phyloP scores from a whole-genome alignment of 1,140 invertebrate species.

The Cotesia glomerata region DNA sequence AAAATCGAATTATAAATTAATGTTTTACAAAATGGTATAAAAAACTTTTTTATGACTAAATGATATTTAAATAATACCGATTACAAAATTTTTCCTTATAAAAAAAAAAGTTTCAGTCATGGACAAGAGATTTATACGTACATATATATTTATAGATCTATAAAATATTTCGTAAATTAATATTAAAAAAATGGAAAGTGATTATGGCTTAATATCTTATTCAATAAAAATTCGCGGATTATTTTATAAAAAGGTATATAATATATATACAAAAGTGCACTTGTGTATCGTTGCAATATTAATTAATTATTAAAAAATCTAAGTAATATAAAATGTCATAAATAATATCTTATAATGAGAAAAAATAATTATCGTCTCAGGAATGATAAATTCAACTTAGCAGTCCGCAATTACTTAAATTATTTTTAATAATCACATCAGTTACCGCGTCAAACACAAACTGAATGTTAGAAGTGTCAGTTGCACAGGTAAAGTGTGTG shows the following conservation, averaged over 20 bases:
- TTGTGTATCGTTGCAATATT: background rate
- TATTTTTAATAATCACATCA: conserved; percentile 93
- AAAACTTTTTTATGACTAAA: background rate
- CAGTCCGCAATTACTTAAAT: conserved; percentile 90
- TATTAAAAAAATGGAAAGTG: background rate
- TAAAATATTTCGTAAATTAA: background rate
- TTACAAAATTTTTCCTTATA: background rate
- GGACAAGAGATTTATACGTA: background rate
- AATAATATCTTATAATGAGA: conserved; percentile 7
- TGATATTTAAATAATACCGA: background rate
- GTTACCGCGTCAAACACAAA: conserved; percentile 93
- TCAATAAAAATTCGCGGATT: background rate
- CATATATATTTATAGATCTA: background rate
- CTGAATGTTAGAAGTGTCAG: conserved; percentile 89
- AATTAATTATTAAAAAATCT: background rate
- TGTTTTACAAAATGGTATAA: background rate
- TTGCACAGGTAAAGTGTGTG: conserved; percentile 91
- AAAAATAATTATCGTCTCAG: background rate
- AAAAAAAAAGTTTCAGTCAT: background rate
- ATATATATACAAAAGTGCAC: conserved; percentile 13
- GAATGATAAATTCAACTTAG: conserved; percentile 47
- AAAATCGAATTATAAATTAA: conserved; percentile 12
- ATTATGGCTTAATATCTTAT: background rate
- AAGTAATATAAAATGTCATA: background rate
- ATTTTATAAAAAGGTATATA: conserved; percentile 4